Evolutionary conservation across 1,140 invertebrate species (phyloP).

Genomic region (Centruroides sculpturatus): DNA sequence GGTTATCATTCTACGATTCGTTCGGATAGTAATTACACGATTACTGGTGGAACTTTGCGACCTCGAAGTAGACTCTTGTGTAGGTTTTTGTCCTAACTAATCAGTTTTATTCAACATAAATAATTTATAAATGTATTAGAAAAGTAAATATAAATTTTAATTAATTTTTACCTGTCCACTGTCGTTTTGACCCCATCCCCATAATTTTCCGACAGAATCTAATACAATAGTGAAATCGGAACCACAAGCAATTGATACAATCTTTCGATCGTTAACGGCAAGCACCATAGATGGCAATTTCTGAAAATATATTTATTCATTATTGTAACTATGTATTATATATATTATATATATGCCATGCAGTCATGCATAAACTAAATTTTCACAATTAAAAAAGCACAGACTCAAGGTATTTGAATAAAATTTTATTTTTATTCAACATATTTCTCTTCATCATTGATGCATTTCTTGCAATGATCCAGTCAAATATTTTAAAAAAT

Average conservation of each 20-base stretch:
- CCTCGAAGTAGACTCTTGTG: conserved; percentile 1
- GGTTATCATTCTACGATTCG: conserved; percentile 17
- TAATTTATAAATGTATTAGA: not conserved
- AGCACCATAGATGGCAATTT: conserved; percentile 26
- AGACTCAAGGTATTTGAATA: too few species aligned
- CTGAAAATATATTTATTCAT: conserved; percentile 24
- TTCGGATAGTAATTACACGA: conserved; percentile 17
- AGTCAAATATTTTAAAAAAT: too few species aligned
- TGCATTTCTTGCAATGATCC: too few species aligned
- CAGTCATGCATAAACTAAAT: too few species aligned
- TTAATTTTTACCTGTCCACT: conserved; percentile 18
- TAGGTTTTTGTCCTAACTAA: conserved; percentile 9
- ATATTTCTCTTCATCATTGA: too few species aligned
- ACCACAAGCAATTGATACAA: conserved; percentile 24
- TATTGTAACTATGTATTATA: conserved; percentile 30
- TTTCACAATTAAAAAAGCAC: too few species aligned
- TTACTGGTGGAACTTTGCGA: conserved; percentile 7
- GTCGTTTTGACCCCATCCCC: conserved; percentile 48
- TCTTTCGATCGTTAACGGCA: conserved; percentile 27
- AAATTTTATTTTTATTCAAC: too few species aligned
- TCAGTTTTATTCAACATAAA: not conserved
- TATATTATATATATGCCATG: too few species aligned
- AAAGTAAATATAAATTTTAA: not conserved
- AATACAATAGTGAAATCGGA: conserved; percentile 28
- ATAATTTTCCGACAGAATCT: conserved; percentile 28